Conservation (phyloP, 1,140 invertebrate species). For the Cecropterus lyciades region DNA sequence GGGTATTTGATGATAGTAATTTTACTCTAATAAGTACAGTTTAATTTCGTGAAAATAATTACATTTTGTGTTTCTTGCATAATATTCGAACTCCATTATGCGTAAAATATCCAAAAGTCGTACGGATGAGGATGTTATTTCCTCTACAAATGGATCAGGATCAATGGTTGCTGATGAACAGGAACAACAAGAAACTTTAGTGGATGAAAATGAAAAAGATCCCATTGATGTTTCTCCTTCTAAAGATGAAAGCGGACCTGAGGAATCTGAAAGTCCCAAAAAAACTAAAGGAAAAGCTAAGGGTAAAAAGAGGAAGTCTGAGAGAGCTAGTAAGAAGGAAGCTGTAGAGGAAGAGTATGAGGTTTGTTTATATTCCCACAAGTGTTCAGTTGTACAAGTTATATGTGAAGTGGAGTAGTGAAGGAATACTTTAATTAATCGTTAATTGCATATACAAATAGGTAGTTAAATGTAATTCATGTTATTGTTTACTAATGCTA, state of each 20-base stretch:
- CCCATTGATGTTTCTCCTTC: constrained; percentile 31
- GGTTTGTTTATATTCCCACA: constrained; percentile 42
- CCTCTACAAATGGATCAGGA: constrained; percentile 73
- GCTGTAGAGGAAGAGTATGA: constrained; percentile 67
- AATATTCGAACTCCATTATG: constrained; percentile 58
- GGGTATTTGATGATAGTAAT: constrained; percentile 9
- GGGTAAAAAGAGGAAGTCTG: constrained; percentile 63
- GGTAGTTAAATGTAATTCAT: no score
- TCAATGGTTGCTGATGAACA: constrained; percentile 59
- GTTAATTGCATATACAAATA: constrained; percentile 1
- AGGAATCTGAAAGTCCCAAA: constrained; percentile 44
- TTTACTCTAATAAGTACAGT: not conserved
- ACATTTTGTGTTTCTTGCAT: constrained; percentile 52
- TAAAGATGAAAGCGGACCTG: constrained; percentile 39
- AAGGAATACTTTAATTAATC: no score
- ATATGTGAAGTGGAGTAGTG: not conserved
- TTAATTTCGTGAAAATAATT: not conserved
- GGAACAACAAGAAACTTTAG: constrained; percentile 38
- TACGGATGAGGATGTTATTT: constrained; percentile 73
- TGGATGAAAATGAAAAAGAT: constrained; percentile 40
- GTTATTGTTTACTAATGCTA: no score
- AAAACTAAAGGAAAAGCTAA: constrained; percentile 60
- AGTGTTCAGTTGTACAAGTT: not conserved
- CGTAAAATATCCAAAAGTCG: constrained; percentile 75
- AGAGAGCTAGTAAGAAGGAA: constrained; percentile 51